Base-by-base conservation (phyloP, 2,888 invertebrate species). In the Ennomos erosarius region DNA sequence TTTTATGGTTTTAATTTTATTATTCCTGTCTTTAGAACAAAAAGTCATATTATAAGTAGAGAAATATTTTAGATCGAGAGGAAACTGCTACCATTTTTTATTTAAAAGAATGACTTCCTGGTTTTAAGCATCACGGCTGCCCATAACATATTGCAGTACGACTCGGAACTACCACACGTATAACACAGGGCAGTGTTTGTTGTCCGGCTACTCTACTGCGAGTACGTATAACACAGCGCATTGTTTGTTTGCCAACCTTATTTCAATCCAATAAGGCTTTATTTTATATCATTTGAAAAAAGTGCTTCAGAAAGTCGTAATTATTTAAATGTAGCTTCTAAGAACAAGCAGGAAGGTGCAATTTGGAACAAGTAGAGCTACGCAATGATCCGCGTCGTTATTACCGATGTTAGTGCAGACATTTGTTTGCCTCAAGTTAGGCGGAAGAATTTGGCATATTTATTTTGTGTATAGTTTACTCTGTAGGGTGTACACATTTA, bases 341-440 rank as follows among this genome's bases (percentile, higher is more conserved):
- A 38, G 1, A 1, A 6, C 1, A 10, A 13, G 36, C 0, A 12
- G 9, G 34, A 60, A 35, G 33, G 48, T 49, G 10, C 10, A 34
- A 52, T 42, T 39, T 40, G 1, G 52, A 40, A 5, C 12, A 16
- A 8, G 9, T 8, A 36, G 9, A 9, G 37, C n/a, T 10, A 34
- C 50, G 46, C 59, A 42, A 50, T 50, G 53, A 12, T 44, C 55
- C 42, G 53, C 40, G 49, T 35, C 55, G 48, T 44, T 50, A 45
- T 48, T 60, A 50, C 56, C 56, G 52, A 49, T 42, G 56, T 42
- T 53, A 54, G 49, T 46, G 49, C 50, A 38, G 61, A 61, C 45
- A 40, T 60, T 55, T 45, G 51, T 52, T 51, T 49, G 44, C 53
- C 39, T 40, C 40, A 10, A 54, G 53, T 54, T 54, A 54, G 53